These are phyloP conservation scores for Caretta caretta DNA, from an alignment of 2,113 vertebrate genomes.

Conservation along the genomic window DNA sequence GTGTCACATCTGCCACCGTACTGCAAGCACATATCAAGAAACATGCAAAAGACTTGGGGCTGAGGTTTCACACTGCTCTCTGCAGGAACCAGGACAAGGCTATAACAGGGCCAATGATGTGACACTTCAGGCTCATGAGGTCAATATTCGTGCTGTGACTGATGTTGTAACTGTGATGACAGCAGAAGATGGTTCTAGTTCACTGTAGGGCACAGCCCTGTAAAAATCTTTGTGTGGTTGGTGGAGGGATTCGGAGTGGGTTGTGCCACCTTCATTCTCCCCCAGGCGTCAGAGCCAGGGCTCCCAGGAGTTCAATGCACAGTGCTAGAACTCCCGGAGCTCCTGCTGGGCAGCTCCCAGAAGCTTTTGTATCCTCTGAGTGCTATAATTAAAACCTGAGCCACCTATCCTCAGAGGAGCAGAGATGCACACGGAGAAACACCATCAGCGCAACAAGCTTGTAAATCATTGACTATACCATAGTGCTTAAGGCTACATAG, in stretches of 20 bases:
- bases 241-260: neutral
- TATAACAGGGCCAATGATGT: neutral
- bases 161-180: neutral
- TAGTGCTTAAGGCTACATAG: conserved; percentile 29
- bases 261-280: fast-evolving
- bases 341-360: fast-evolving
- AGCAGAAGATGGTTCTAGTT: neutral
- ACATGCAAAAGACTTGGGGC: neutral
- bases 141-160: neutral
- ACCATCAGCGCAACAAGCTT: conserved; percentile 5
- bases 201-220: neutral
- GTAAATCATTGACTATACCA: conserved; percentile 62
- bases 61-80: neutral
- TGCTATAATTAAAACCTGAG: neutral
- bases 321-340: neutral
- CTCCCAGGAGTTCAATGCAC: neutral
- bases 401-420: neutral
- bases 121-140: neutral
- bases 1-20: neutral
- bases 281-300: neutral
- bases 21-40: neutral
- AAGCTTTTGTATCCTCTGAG: neutral
- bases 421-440: conserved; percentile 8
- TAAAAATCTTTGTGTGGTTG: neutral
- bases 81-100: neutral